Percentiles rank a stretch among this genome's conserved stretches.
Evolutionary conservation across 2,888 invertebrate genomes (phyloP).

Genomic region (Polydrusus cervinus): DNA sequence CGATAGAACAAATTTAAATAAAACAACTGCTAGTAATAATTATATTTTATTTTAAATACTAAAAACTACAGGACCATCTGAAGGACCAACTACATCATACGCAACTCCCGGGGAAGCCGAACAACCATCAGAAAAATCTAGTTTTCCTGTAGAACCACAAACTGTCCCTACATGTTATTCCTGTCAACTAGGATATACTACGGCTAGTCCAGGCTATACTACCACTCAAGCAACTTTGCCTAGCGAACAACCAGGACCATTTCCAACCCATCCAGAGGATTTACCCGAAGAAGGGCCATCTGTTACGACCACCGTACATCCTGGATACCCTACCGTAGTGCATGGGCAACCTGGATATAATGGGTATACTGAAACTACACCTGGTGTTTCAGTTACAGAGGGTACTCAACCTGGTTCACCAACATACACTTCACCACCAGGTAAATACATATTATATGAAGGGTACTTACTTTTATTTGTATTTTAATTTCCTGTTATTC

Average conservation of each 20-base stretch:
- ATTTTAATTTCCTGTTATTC: no score
- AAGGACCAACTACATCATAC: constrained; percentile 28
- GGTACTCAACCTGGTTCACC: constrained; percentile 27
- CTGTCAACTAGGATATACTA: constrained; percentile 2
- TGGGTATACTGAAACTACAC: constrained; percentile 32
- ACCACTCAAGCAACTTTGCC: constrained; percentile 5
- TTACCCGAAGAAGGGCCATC: constrained; percentile 20
- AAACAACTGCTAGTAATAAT: no score
- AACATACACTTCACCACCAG: constrained; percentile 27
- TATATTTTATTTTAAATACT: neutral
- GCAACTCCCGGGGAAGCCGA: neutral
- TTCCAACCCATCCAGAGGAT: constrained; percentile 35
- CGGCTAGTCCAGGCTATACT: neutral
- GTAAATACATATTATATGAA: constrained; percentile 7
- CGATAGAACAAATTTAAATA: no score
- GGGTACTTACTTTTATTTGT: no score
- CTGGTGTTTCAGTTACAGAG: constrained; percentile 21
- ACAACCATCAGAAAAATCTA: constrained; percentile 6
- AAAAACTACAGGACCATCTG: neutral
- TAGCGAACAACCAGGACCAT: constrained; percentile 31
- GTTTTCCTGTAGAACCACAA: constrained; percentile 17
- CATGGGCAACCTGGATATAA: neutral
- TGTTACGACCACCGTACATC: constrained; percentile 18
- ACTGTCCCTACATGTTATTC: constrained; percentile 2
- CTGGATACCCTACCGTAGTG: constrained; percentile 13